Conservation (phyloP, 1,140 invertebrate species). For the Pararge aegeria region DNA sequence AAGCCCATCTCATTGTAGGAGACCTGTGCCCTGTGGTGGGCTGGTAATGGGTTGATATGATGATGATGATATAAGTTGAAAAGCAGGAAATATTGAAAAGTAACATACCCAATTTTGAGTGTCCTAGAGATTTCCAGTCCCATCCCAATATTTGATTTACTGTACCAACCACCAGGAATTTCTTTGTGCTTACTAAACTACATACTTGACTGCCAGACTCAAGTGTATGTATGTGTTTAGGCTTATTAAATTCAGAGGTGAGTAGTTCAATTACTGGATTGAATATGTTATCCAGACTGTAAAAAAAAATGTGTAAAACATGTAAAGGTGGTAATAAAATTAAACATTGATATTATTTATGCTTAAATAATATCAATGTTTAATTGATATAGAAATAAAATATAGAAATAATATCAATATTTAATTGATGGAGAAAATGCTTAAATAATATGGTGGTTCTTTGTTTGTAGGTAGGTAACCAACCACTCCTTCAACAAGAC, state of each 20-base stretch:
- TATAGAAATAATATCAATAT: too few species aligned
- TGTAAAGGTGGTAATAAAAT: too few species aligned
- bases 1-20: too few species aligned
- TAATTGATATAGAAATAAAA: too few species aligned
- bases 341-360: neutral
- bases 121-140: constrained; percentile 86
- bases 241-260: constrained; percentile 77
- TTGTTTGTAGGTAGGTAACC: too few species aligned
- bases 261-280: constrained; percentile 80
- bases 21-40: too few species aligned
- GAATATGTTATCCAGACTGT: constrained; percentile 81
- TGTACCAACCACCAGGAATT: constrained; percentile 87
- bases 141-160: constrained; percentile 87
- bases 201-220: constrained; percentile 80
- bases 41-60: too few species aligned
- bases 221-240: constrained; percentile 81
- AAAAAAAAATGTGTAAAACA: constrained; percentile 40
- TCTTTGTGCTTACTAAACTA: constrained; percentile 85
- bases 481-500: too few species aligned
- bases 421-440: too few species aligned
- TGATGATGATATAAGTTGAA: too few species aligned
- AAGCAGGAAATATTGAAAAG: neutral
- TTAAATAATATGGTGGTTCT: too few species aligned
- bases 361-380: too few species aligned
- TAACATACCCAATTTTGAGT: constrained; percentile 81